phyloP scores from a whole-genome alignment of 2,797 vertebrate genomes.

The Siniperca undulata region DNA sequence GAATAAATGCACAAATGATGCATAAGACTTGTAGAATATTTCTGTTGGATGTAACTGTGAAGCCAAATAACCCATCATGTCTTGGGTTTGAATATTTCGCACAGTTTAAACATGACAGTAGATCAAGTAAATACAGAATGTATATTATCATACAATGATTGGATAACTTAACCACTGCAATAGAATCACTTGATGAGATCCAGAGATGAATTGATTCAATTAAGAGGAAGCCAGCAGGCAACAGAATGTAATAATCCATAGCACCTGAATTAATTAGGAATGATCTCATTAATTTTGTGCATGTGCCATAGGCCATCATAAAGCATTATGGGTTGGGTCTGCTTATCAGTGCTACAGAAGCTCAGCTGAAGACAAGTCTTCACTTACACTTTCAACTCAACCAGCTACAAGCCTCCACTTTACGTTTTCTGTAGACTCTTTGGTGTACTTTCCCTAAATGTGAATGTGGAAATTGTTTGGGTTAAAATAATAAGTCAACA shows the following conservation, averaged over 20 bases:
- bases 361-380: not conserved
- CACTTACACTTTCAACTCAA: not conserved
- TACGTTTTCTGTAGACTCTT: not conserved
- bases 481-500: too few relatives aligned
- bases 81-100: not conserved
- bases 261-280: not conserved
- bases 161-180: not conserved
- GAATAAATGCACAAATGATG: not conserved
- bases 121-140: not conserved
- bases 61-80: not conserved
- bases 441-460: not conserved
- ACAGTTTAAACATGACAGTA: not conserved
- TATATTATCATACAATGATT: not conserved
- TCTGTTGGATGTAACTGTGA: not conserved
- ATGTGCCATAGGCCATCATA: not conserved
- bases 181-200: not conserved
- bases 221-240: not conserved
- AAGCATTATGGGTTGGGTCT: not conserved
- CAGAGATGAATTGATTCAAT: not conserved
- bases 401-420: not conserved
- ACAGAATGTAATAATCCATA: not conserved
- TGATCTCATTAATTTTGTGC: not conserved
- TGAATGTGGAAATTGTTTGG: not conserved
- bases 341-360: not conserved
- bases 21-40: not conserved